Base-by-base conservation (phyloP, 2,888 invertebrate species). In the Diarsia brunnea region DNA sequence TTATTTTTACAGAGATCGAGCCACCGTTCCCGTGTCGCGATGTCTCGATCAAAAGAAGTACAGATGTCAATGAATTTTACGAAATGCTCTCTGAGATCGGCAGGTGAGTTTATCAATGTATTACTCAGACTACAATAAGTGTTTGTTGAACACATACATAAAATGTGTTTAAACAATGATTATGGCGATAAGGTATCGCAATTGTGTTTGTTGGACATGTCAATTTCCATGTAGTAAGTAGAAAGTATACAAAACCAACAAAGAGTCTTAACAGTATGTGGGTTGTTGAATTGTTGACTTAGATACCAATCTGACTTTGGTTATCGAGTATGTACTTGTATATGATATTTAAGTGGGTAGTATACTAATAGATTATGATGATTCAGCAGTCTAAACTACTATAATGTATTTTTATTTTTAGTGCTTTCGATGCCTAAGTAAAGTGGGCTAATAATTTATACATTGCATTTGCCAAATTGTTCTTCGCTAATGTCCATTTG, bases 11-110 rank as follows among this genome's bases (percentile, higher is more conserved):
- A 99, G 99, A 98, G 95, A 96, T 98, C 93, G 98, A 99, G 92
- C 98, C 99, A 38, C 98, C 98, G 80, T 99, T 99, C 95, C 98
- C 99, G 16, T 97, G 98, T 92, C 97, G 99, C 92, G 98, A 99
- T 96, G 99, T 99, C 83, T 97, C 97, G 85, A 98, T 99, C 89
- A 98, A 98, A 93, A 97, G 98, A 85, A 98, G 98, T 86, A 97
- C 98, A 76, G 98, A 99, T 95, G 98, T 99, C 88, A 98, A 98
- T 92, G 98, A 98, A 89, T 97, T 97, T 90, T 99, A 98, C 93
- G 98, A 98, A 91, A 97, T 99, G 93, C 97, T 98, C 89, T 98
- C 98, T 75, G 99, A 99, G 96, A 98, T 99, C 89, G 99, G 99
- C 93, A 98, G 99, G 99, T 99, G 96, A 97, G 97, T 84, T 38